Base-by-base conservation (phyloP, 2,113 vertebrate species). In the Actenoides hombroni region DNA sequence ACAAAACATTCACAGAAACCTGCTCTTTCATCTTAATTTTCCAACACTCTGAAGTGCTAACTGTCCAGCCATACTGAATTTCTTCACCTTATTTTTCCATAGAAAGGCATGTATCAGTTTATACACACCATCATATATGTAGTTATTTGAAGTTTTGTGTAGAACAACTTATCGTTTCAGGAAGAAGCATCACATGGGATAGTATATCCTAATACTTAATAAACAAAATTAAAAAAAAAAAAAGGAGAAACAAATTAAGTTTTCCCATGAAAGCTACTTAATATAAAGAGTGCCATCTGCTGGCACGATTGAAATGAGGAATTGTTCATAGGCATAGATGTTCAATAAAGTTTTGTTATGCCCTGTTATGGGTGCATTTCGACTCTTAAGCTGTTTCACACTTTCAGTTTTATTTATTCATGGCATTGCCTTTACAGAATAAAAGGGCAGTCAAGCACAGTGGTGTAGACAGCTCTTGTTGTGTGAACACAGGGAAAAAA, bases 261-360 rank as follows among this genome's bases (percentile, higher is more conserved):
- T 84, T 84, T 88, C 65, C 31, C 61, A 40, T 57, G n/a, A 88
- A 92, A 89, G 25, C 77, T 96, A 92, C 86, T 86, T 94, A 91
- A 92, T 95, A 94, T 96, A 92, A 96, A 97, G 95, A 96, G 91
- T 96, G 92, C 96, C 96, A 96, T 96, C 96, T 97, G 92, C 96
- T 96, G 95, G 93, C 54, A 79, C 1, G 18, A 70, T 10, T 28
- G 70, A 82, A 85, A 79, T 65, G 86, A 96, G 65, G 44, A 81
- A 63, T 88, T 95, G 88, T 63, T 89, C 92, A 26, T 57, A 86
- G 65, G 70, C 40, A 42, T 4, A 12, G 11, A 84, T 74, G 86
- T 84, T 96, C 88, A 92, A 94, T 85, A 87, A 97, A 97, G 83
- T 97, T 96, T 94, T 88, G 37, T 56, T 51, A 26, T 63, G 60